These are phyloP conservation scores for Diarsia rubi DNA, from an alignment of 2,888 invertebrate genomes.

Conservation along the genomic window DNA sequence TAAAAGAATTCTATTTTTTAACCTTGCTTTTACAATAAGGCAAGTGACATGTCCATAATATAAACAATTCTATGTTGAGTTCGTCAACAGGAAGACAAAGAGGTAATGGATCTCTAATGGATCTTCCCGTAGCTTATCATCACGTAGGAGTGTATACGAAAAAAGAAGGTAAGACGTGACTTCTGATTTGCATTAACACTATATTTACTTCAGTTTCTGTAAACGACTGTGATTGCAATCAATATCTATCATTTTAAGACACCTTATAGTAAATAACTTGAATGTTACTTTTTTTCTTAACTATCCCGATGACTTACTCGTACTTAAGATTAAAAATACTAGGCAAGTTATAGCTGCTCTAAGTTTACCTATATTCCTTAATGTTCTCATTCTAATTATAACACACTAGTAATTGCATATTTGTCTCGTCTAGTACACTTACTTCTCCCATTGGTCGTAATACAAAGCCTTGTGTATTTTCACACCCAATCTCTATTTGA, in stretches of 20 bases:
- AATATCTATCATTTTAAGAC: constrained; percentile 11
- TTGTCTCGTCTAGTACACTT: constrained; percentile 32
- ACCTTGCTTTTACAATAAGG: neutral
- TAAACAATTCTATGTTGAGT: no score
- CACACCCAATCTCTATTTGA: neutral
- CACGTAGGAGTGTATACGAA: neutral
- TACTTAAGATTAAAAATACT: constrained; percentile 51
- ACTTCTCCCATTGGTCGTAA: constrained; percentile 7
- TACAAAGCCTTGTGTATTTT: neutral
- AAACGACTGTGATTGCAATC: constrained; percentile 11
- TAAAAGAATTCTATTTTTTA: no score
- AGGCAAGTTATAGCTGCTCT: constrained; percentile 60
- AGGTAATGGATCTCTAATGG: neutral
- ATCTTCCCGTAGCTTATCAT: neutral
- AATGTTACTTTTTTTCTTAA: constrained; percentile 28
- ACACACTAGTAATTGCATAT: constrained; percentile 50
- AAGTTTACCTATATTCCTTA: constrained; percentile 37
- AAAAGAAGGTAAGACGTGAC: neutral
- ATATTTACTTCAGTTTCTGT: neutral
- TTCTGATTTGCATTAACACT: constrained; percentile 16
- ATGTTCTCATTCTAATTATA: constrained; percentile 28
- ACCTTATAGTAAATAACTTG: constrained; percentile 19
- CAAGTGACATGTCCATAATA: neutral
- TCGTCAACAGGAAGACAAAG: no score
- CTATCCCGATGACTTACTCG: constrained; percentile 47